Base-by-base conservation (phyloP, 2,888 invertebrate genomes). In the Acrobeloides nanus region DNA sequence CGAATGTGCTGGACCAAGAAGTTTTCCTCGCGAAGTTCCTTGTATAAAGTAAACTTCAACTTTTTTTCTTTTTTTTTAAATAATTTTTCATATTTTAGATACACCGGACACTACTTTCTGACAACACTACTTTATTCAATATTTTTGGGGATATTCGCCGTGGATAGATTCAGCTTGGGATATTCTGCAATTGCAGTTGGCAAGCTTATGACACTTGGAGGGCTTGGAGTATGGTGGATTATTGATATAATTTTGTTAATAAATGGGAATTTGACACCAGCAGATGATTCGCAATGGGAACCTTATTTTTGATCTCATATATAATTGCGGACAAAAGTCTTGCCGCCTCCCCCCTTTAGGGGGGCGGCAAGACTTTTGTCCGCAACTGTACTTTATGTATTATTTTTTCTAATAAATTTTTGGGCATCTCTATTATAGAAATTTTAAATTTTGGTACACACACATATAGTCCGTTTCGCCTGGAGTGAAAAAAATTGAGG, bases 191-290 rank as follows among this genome's bases (percentile, higher is more conserved):
- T 93, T 3, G 81, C 90, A 12, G 93, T 70, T 29, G 95, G 93
- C 0, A 93, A 93, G 75, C 77, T 93, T 26, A 78, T 97, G 35
- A 92, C 95, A 4, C 77, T 97, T 6, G 97, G 95, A 23, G 95
- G 95, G 2, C 80, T 93, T 38, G 97, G 95, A 7, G 85, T 95
- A 45, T 97, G 97, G 97, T 97, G 95, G 95, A 83, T 97, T 59
- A 87, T 95, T 1, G 97, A 97, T 78, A 85, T 97, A 45, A 85
- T 95, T 48, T 79, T 97, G 48, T 76, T 97, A 15, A 86, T 95
- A 33, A 89, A 89, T 1, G 95, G 97, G 70, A 85, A 86, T 69
- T 80, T 97, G 46, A 83, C 84, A 57, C 97, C 97, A 0, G 92
- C 92, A 74, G 97, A 97, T 79, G 90, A 89, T 1, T 92, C 90